These are phyloP conservation scores for Halesus radiatus DNA, from an alignment of 1,140 invertebrate genomes.

Conservation along the genomic window DNA sequence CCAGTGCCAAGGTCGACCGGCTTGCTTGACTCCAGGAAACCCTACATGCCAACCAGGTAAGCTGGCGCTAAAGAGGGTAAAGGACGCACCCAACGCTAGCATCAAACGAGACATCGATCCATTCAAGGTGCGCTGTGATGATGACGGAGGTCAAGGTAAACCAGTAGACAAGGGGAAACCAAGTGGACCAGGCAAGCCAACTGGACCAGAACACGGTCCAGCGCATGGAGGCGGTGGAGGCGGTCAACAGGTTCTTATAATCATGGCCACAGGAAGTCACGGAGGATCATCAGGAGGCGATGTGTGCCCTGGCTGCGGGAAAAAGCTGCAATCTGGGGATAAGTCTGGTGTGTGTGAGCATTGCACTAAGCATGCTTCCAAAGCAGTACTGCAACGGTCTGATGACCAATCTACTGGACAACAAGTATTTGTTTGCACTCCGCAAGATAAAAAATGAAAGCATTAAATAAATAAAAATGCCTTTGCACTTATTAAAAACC, in stretches of 20 bases:
- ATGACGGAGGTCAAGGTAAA: not conserved
- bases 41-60: constrained; percentile 77
- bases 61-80: constrained; percentile 61
- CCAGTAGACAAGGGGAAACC: too few relatives aligned
- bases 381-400: not conserved
- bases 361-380: not conserved
- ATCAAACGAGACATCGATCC: constrained; percentile 13
- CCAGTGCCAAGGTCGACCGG: constrained; percentile 73
- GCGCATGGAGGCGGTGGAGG: not conserved
- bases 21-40: constrained; percentile 76
- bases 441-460: too few relatives aligned
- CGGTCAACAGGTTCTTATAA: not conserved
- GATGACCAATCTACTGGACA: too few relatives aligned
- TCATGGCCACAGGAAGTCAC: not conserved
- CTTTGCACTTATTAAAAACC: too few relatives aligned
- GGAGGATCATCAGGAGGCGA: not conserved
- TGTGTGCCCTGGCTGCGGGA: constrained; percentile 7
- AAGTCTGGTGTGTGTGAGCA: not conserved
- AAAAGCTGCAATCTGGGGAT: not conserved
- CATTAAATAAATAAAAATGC: too few relatives aligned
- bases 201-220: not conserved
- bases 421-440: too few relatives aligned
- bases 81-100: not conserved
- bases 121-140: constrained; percentile 17
- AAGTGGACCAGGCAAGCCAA: too few relatives aligned